Evolutionary conservation across 2,888 invertebrate species (phyloP).

Genomic region (Linnaemya tessellans): DNA sequence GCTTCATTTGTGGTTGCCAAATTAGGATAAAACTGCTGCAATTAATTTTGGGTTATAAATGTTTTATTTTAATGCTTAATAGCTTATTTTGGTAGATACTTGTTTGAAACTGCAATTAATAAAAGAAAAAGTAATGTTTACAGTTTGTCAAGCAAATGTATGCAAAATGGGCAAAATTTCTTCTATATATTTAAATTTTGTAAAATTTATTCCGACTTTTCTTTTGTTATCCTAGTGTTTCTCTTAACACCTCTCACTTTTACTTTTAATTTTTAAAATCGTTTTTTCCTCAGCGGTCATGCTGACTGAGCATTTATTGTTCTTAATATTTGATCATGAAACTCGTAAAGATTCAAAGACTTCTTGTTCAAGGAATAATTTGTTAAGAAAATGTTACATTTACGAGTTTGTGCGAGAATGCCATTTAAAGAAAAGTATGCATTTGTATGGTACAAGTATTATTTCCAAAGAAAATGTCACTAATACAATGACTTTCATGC

Average conservation of each 20-base stretch:
- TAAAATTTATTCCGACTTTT: background rate
- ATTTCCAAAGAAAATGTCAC: conserved; percentile 29
- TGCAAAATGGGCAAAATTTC: background rate
- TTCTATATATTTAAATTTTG: background rate
- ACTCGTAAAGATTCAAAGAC: background rate
- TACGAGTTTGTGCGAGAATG: conserved; percentile 9
- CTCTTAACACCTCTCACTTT: background rate
- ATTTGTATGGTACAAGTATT: background rate
- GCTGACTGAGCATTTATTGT: background rate
- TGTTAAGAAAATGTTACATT: background rate
- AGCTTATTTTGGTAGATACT: too few species aligned
- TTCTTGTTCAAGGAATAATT: background rate
- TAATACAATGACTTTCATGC: background rate
- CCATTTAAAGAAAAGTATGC: conserved; percentile 11
- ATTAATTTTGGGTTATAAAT: background rate
- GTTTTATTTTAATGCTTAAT: background rate
- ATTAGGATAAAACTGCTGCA: conserved; percentile 23
- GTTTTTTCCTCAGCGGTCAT: background rate
- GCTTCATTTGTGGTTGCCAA: conserved; percentile 4
- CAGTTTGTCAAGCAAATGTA: background rate
- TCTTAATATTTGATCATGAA: conserved; percentile 7
- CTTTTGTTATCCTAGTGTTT: background rate
- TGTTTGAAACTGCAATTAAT: too few species aligned
- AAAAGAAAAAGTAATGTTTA: background rate
- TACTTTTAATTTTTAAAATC: background rate